Evolutionary conservation across 2,888 invertebrate genomes (phyloP), one percentile per base, ranked within the genome.

Genomic region (Cryptocephalus primarius): DNA sequence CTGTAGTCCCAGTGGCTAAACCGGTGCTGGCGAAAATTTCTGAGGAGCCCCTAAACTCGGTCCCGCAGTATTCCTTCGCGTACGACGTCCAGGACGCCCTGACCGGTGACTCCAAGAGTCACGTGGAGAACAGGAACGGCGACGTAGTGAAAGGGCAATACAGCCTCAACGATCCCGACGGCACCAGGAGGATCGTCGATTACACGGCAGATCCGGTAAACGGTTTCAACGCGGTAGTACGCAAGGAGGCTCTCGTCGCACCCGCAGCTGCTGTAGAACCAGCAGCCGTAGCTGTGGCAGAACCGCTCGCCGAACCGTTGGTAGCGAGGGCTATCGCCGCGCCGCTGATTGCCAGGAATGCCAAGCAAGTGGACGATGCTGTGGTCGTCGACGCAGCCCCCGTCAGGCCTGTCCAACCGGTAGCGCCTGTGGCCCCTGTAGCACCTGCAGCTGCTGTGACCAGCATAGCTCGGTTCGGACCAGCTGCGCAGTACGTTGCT

Each of bases 191-290:
- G 41, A 72, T 76, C 51, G 81, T 81, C 4, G 79, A 80, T 55
- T 81, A 81, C 66, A 79, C 78, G 9, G 80, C 80, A 8, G 80
- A 80, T 61, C 77, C 80, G n/a, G 71, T 76, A 48, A 79, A 80
- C 58, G 80, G 80, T 4, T 81, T 81, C 70, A 80, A 80, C 65
- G 80, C 80, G 9, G 75, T 80, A 33, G 82, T 83, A 0, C 79
- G 79, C 66, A 79, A 77, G 60, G 77, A 77, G 45, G 79, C 80
- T 1, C 60, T 65, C 51, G 75, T 45, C 13, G 36, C 36, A 12
- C 22, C 40, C 4, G 38, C 34, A 8, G 39, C 42, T 4, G 32
- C 33, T 4, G 38, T 31, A 10, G 39, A 42, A 40, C 12, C 44
- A 10, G 41, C 48, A 10, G 45, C 46, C 9, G 41, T 40, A 8